Base-by-base conservation (phyloP, 2,888 invertebrate species). In the Drosophila pseudotalamancana region DNA sequence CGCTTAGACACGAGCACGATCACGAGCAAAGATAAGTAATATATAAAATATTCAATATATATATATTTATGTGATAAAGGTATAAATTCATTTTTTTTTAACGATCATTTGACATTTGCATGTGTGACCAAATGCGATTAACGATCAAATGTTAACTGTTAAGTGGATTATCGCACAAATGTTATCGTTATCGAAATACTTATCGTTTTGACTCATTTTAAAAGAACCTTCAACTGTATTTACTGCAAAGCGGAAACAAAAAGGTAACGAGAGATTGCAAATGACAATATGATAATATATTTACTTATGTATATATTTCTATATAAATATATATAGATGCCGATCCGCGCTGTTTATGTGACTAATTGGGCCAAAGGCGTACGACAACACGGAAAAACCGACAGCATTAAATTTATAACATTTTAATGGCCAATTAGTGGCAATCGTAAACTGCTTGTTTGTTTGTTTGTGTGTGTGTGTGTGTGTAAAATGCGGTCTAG, bases 341-440 rank as follows among this genome's bases (percentile, higher is more conserved):
- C 34, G 50, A 69, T 42, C 46, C 37, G 19, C 35, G 54, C 39
- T 27, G 43, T 50, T 34, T 53, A 55, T 49, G 43, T 76, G 72
- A 73, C 77, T 73, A 73, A 73, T 73, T 73, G 77, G 64, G 39
- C 34, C 34, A 56, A 63, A 57, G 48, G 56, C 43, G 6, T 53
- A 32, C 40, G 53, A 27, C 43, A 43, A 70, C 56, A 54, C 66
- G 86, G 85, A 80, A 84, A 87, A 81, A 60, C 81, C 72, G 34
- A 55, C 29, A 55, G 72, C 74, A 72, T 84, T 67, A 72, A 84
- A 87, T 84, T 84, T 80, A 80, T 87, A 80, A 64, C 87, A 81
- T 72, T 72, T 81, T 81, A 84, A 81, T 81, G 85, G 77, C 87
- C 87, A 81, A 84, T 81, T 87, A 87, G 87, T 87, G 81, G 85